A percentile compares a stretch with the other conserved stretches of the same genome.
Evolutionary conservation across 2,797 vertebrate species (phyloP).

Genomic region (Paedocypris micromegethes): DNA sequence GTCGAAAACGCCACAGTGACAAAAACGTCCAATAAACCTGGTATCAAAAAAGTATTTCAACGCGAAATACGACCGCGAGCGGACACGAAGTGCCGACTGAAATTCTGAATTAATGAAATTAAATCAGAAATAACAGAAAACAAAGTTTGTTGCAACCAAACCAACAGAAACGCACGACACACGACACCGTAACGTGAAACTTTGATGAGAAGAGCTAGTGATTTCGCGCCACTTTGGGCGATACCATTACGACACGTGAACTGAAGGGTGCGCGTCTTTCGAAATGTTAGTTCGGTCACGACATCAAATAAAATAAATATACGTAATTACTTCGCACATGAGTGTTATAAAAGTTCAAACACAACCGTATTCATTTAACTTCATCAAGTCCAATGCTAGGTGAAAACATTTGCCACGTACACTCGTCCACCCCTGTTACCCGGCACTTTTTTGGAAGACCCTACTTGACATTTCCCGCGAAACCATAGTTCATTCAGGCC

Average conservation of each 20-base stretch:
- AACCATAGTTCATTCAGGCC: slow-evolving; percentile 26
- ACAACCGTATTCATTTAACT: too few relatives aligned
- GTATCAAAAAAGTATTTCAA: too few relatives aligned
- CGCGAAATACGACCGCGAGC: too few relatives aligned
- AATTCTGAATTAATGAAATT: too few relatives aligned
- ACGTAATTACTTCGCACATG: neutral
- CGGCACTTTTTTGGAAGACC: slow-evolving; percentile 5
- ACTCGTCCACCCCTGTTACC: slow-evolving; percentile 4
- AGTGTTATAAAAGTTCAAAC: neutral
- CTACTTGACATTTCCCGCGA: slow-evolving; percentile 59
- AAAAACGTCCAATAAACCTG: too few relatives aligned
- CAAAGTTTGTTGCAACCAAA: neutral
- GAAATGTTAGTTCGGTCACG: neutral
- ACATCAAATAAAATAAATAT: neutral
- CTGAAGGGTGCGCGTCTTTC: slow-evolving; percentile 16
- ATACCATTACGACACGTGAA: slow-evolving; percentile 42
- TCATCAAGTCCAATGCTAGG: too few relatives aligned
- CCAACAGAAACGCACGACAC: neutral
- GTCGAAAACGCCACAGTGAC: neutral
- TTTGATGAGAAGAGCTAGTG: slow-evolving; percentile 10
- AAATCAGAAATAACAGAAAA: neutral
- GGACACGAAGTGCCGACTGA: too few relatives aligned
- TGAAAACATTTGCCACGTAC: fast-evolving
- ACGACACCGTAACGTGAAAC: slow-evolving; percentile 1
- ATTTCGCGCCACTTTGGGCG: slow-evolving; percentile 67